These are phyloP conservation scores for Ophion obscuratus DNA, from an alignment of 2,888 invertebrate species.

Conservation along the genomic window DNA sequence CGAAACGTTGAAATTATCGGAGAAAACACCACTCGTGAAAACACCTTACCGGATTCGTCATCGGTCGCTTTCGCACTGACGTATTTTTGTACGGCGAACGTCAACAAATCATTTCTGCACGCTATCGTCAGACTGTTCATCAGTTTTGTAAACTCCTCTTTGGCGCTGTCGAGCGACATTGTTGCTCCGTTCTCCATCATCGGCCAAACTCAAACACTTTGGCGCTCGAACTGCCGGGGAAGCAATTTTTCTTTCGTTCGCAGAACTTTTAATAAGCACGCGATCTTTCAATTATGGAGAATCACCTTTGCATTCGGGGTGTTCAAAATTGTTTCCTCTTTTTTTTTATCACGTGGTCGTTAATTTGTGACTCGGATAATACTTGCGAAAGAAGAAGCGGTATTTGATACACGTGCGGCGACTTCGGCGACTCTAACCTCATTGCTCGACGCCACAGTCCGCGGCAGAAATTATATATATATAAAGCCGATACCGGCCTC, in stretches of 20 bases:
- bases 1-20: not conserved
- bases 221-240: not conserved
- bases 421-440: not conserved
- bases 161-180: constrained; percentile 69
- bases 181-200: constrained; percentile 53
- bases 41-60: constrained; percentile 51
- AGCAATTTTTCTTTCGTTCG: not conserved
- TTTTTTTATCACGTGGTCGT: not conserved
- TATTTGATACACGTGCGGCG: not conserved
- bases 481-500: not conserved
- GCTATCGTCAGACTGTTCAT: constrained; percentile 65
- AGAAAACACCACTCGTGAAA: not conserved
- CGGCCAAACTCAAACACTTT: constrained; percentile 14
- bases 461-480: not conserved
- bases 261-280: not conserved
- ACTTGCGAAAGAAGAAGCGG: not conserved
- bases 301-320: not conserved
- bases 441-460: not conserved
- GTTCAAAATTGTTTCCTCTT: not conserved
- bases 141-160: constrained; percentile 65
- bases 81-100: constrained; percentile 70
- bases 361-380: not conserved
- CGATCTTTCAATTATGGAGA: not conserved
- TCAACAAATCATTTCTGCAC: constrained; percentile 68
- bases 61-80: constrained; percentile 56